Evolutionary conservation across 2,888 invertebrate species (phyloP).

Genomic region (Lithophane leautieri): DNA sequence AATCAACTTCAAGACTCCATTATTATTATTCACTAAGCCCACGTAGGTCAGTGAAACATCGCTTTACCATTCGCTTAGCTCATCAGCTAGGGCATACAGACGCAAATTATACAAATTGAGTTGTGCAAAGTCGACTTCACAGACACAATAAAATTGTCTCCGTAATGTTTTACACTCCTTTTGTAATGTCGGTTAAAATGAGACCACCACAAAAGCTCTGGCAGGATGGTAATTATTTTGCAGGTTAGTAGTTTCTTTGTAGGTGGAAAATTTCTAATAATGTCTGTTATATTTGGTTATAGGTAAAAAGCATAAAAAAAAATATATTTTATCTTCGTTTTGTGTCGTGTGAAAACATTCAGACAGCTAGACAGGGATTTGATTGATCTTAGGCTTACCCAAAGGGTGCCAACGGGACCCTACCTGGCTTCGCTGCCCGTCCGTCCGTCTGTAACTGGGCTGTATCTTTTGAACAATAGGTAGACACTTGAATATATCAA

Average conservation of each 20-base stretch:
- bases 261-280: background rate
- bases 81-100: conserved; percentile 16
- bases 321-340: background rate
- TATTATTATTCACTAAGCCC: background rate
- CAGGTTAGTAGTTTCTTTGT: background rate
- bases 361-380: too few relatives aligned
- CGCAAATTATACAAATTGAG: conserved; percentile 68
- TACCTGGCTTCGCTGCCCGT: too few relatives aligned
- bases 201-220: conserved; percentile 16
- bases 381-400: too few relatives aligned
- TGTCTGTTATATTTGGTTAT: background rate
- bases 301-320: background rate
- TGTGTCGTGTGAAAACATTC: background rate
- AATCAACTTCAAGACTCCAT: background rate
- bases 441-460: too few relatives aligned
- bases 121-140: conserved; percentile 47
- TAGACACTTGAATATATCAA: too few relatives aligned
- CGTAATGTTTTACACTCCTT: conserved; percentile 45
- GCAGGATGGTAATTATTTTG: conserved; percentile 41
- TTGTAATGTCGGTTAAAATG: conserved; percentile 47
- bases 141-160: conserved; percentile 48
- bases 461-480: too few relatives aligned
- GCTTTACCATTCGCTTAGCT: conserved; percentile 33
- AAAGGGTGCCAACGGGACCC: too few relatives aligned
- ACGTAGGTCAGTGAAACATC: conserved; percentile 8